These are phyloP conservation scores for Chiroxiphia lanceolata DNA, from an alignment of 2,797 vertebrate species.

Conservation along the genomic window DNA sequence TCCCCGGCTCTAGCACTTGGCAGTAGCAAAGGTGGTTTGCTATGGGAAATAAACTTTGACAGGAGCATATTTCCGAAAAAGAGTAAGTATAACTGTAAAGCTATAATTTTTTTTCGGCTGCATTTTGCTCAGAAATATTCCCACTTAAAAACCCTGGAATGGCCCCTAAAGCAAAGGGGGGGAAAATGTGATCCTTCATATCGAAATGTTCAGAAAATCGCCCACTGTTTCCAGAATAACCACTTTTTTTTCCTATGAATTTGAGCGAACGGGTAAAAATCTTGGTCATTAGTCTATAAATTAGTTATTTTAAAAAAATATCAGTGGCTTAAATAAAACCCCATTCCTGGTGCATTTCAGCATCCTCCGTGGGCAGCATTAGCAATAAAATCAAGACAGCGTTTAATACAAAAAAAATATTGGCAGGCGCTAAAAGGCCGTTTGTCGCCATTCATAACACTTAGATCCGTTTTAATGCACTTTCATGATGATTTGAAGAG, in stretches of 20 bases:
- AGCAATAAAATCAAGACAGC: conserved; percentile 39
- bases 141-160: background rate
- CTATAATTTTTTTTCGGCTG: background rate
- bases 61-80: conserved; percentile 69
- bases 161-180: background rate
- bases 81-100: conserved; percentile 32
- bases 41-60: conserved; percentile 78
- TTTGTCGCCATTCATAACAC: conserved; percentile 47
- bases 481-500: conserved; percentile 3
- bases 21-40: conserved; percentile 68
- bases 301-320: background rate
- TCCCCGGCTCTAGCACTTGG: conserved; percentile 54
- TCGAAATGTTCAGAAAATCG: background rate
- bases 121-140: conserved; percentile 33
- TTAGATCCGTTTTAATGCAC: conserved; percentile 22
- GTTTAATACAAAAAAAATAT: background rate
- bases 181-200: background rate
- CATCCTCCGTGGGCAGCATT: conserved; percentile 4
- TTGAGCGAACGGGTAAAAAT: background rate
- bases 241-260: background rate
- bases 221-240: background rate
- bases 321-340: background rate
- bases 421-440: conserved; percentile 37
- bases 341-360: background rate
- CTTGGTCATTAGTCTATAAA: background rate